Base-by-base conservation (phyloP, 1,140 invertebrate species). In the Drosophila sucinea region DNA sequence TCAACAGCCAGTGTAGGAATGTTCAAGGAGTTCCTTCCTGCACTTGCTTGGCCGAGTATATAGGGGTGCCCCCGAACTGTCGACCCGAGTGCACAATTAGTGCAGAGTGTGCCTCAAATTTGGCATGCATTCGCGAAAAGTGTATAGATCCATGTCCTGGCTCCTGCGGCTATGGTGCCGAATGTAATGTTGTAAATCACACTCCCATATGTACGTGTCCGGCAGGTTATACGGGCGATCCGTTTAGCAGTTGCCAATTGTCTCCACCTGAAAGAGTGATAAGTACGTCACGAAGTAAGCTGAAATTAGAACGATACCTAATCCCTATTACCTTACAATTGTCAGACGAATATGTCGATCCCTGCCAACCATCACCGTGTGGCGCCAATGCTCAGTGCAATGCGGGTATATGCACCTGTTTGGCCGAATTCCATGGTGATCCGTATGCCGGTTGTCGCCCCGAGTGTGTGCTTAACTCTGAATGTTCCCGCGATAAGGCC, bases 101-200 rank as follows among this genome's bases (percentile, higher is more conserved):
- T 82, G 94, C 95, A 0, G 97, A 98, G 92, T 98, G 97, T 92
- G 92, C 96, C 4, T 94, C 94, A 44, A 95, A 95, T 47, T 95
- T 95, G 86, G 96, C 96, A 27, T 98, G 97, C 80, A 94, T 97
- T 11, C 95, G 96, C 78, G 95, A 97, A 81, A 96, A 96, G 83
- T 98, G 97, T 91, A 95, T 96, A 1, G 96, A 98, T 93, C 97
- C 97, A 1, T 98, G 97, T 89, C 93, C 95, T 0, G 96, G 96
- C 10, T 95, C 96, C 4, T 98, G 97, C 90, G 97, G 96, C 17
- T 94, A 95, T 73, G 94, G 94, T 47, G 96, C 97, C n/a, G 93
- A 95, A 35, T 98, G 97, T 89, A 95, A 96, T 93, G 96, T 97
- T 1, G 95, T 96, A 8, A 97, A 97, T 87, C 96, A 97, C 77